These are phyloP conservation scores for Microctonus hyperodae DNA, from an alignment of 2,888 invertebrate genomes.

Conservation along the genomic window DNA sequence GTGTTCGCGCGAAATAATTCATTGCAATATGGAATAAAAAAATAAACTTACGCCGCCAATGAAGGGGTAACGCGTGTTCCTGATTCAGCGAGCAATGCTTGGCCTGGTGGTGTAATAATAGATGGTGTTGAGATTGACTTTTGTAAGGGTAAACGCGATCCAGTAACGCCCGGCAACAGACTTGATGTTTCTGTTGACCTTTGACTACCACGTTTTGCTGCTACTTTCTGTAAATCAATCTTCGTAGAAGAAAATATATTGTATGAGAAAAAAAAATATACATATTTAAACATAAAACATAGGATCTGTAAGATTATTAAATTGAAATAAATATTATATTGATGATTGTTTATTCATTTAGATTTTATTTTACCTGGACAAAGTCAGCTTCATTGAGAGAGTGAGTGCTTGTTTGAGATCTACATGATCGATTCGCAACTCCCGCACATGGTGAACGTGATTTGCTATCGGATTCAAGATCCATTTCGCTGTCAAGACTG, in stretches of 20 bases:
- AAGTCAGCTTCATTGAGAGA: conserved; percentile 89
- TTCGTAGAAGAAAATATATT: neutral
- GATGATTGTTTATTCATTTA: neutral
- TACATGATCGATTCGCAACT: conserved; percentile 54
- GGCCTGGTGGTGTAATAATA: conserved; percentile 76
- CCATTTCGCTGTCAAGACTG: conserved; percentile 87
- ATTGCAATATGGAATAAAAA: neutral
- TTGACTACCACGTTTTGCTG: conserved; percentile 66
- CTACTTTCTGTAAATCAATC: conserved; percentile 71
- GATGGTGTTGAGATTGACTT: conserved; percentile 92
- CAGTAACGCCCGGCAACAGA: conserved; percentile 65
- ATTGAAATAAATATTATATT: neutral
- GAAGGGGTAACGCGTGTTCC: conserved; percentile 65
- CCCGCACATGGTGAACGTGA: conserved; percentile 64
- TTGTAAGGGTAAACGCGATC: conserved; percentile 79
- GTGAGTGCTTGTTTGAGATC: conserved; percentile 72
- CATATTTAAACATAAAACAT: neutral
- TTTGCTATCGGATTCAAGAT: conserved; percentile 66
- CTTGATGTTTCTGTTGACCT: conserved; percentile 60
- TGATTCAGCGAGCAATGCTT: conserved; percentile 67
- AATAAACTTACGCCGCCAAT: conserved; percentile 68
- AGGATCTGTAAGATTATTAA: too few species aligned
- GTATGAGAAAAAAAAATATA: neutral
- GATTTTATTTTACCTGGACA: conserved; percentile 67
- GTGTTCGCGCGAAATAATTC: conserved; percentile 6